These are phyloP conservation scores for Paratrypauchen microcephalus DNA, from an alignment of 2,797 vertebrate genomes.

Conservation along the genomic window DNA sequence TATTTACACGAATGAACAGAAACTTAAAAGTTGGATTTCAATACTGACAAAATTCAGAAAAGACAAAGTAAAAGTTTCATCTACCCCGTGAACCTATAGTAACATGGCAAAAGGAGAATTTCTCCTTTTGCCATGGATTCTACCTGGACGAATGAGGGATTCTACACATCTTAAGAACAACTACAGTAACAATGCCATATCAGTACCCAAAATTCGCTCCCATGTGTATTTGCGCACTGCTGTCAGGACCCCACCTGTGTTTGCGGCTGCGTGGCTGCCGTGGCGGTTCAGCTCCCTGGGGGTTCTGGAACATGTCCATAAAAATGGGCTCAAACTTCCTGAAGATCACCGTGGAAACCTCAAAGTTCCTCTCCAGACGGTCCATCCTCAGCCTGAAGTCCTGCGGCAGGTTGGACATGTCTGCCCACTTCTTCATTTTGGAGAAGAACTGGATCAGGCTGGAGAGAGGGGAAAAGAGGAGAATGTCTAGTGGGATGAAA, in stretches of 20 bases:
- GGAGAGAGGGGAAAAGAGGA: not conserved
- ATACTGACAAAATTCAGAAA: too few relatives aligned
- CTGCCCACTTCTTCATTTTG: conserved; percentile 98
- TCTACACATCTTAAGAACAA: too few relatives aligned
- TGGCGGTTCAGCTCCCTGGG: conserved; percentile 83
- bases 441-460: conserved; percentile 98
- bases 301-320: conserved; percentile 92
- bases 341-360: conserved; percentile 96
- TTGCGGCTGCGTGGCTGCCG: conserved; percentile 90
- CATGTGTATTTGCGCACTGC: not conserved
- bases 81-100: not conserved
- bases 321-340: conserved; percentile 97
- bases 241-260: conserved; percentile 77
- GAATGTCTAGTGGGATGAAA: not conserved
- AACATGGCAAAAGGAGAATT: too few relatives aligned
- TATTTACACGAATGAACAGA: too few relatives aligned
- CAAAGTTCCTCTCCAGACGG: conserved; percentile 93
- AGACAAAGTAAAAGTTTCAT: not conserved
- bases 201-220: not conserved
- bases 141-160: too few relatives aligned
- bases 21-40: too few relatives aligned
- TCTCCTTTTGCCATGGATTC: too few relatives aligned
- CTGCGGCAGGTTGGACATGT: conserved; percentile 91
- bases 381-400: conserved; percentile 90
- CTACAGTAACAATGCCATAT: not conserved